Evolutionary conservation across 1,140 invertebrate species (phyloP), one percentile per base, ranked within the genome.

Genomic region (Drosophila carrolli): DNA sequence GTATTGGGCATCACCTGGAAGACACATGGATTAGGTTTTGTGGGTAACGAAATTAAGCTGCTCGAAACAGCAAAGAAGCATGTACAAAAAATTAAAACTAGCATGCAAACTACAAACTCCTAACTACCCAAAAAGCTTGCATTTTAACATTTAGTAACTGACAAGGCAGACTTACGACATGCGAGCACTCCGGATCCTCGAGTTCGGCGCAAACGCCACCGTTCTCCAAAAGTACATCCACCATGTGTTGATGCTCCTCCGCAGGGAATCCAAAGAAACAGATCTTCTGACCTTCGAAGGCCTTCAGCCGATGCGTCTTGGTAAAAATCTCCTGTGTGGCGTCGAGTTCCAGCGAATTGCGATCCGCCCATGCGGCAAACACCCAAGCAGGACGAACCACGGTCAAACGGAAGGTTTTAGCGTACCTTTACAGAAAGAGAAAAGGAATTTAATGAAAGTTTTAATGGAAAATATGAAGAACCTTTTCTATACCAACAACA

Each of bases 361-460:
- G 94, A 61, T 94, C 93, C 66, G 95, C 95, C 98, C 98, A 99
- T 50, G 96, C 95, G 63, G 95, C 94, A 90, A 95, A 94, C 11
- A 99, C 95, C 98, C 98, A 99, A 38, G 96, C 95, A 61, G 95
- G 95, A 55, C 95, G 95, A 94, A 99, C 96, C 50, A 99, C 96
- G 13, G 97, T 97, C 77, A 97, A 95, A 19, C 96, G 95, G 92
- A 98, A 97, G 58, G 96, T 96, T 40, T 97, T 95, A 51, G 98
- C 98, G 92, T 97, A 97, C 76, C 94, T 94, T 91, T 94, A 96
- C 35, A 5, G 0, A 1, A 9, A 19, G 5, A 19, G 6, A 4
- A 11, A 14, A 3, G 5, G 5, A 32, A 32, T 32, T 32, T 1
- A 32, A 32, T 32, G 1, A 32, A 8, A 1, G 29, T 32, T 32